Percentiles rank a stretch among this genome's conserved stretches.
phyloP scores from a whole-genome alignment of 2,113 vertebrate species.

The Tautogolabrus adspersus region DNA sequence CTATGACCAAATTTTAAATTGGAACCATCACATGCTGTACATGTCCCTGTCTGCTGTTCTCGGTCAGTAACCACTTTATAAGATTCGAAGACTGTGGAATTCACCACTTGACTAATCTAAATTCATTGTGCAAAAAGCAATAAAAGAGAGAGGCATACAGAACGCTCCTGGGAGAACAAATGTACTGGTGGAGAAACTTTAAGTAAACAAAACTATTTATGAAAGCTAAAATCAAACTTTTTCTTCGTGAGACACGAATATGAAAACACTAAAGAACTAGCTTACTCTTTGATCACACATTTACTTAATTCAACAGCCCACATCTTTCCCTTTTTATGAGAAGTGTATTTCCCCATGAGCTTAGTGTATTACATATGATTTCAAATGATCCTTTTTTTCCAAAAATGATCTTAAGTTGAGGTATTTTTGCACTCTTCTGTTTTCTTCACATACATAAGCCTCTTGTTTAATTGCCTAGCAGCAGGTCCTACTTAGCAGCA shows the following conservation, averaged over 20 bases:
- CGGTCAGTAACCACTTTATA: not conserved
- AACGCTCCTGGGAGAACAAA: not conserved
- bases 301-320: not conserved
- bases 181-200: not conserved
- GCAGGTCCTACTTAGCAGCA: conserved; percentile 5
- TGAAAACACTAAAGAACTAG: not conserved
- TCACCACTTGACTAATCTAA: not conserved
- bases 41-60: not conserved
- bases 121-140: not conserved
- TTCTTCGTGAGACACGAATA: not conserved
- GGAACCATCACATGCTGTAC: not conserved
- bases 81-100: conserved; percentile 6
- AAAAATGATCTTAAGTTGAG: not conserved
- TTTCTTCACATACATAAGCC: not conserved
- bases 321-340: not conserved
- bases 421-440: not conserved
- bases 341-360: not conserved
- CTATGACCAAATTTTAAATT: not conserved
- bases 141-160: not conserved
- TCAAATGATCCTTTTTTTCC: not conserved
- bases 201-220: not conserved
- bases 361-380: not conserved
- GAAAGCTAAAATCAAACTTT: not conserved
- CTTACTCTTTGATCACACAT: not conserved
- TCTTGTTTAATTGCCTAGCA: not conserved